These are phyloP conservation scores for Diarsia rubi DNA, from an alignment of 2,888 invertebrate genomes.

Conservation along the genomic window DNA sequence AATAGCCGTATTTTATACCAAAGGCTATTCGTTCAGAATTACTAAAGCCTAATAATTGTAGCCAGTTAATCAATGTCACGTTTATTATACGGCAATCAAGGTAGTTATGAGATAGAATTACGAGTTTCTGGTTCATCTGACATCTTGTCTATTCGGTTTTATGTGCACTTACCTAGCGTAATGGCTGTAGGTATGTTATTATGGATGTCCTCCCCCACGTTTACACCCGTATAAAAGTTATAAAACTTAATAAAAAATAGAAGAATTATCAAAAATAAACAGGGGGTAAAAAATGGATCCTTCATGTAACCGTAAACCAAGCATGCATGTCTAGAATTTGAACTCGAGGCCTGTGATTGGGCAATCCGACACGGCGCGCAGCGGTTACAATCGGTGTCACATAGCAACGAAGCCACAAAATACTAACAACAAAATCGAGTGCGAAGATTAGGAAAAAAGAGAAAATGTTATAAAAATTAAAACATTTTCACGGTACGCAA, in stretches of 20 bases:
- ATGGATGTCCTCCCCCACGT: background rate
- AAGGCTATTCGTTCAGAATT: background rate
- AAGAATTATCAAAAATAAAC: no score
- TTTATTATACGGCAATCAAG: constrained; percentile 44
- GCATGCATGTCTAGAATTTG: no score
- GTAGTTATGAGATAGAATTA: constrained; percentile 40
- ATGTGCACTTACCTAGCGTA: constrained; percentile 32
- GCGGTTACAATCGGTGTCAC: no score
- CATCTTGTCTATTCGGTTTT: constrained; percentile 49
- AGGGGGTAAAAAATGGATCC: no score
- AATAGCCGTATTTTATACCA: constrained; percentile 2
- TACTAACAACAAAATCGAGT: constrained; percentile 13
- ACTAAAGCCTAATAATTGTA: constrained; percentile 7
- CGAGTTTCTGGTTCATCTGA: constrained; percentile 41
- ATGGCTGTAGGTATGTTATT: constrained; percentile 2
- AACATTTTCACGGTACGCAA: constrained; percentile 40
- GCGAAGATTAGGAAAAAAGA: constrained; percentile 35
- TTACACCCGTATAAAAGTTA: background rate
- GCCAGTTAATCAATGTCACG: constrained; percentile 41
- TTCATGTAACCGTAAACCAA: no score
- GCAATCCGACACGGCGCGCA: no score
- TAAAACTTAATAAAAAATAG: background rate
- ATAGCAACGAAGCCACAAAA: background rate
- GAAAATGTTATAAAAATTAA: constrained; percentile 39
- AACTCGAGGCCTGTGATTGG: no score